A percentile compares a stretch with the other conserved stretches of the same genome.
These are phyloP conservation scores for Synanthedon myopaeformis DNA, from an alignment of 2,888 invertebrate genomes.

Conservation along the genomic window DNA sequence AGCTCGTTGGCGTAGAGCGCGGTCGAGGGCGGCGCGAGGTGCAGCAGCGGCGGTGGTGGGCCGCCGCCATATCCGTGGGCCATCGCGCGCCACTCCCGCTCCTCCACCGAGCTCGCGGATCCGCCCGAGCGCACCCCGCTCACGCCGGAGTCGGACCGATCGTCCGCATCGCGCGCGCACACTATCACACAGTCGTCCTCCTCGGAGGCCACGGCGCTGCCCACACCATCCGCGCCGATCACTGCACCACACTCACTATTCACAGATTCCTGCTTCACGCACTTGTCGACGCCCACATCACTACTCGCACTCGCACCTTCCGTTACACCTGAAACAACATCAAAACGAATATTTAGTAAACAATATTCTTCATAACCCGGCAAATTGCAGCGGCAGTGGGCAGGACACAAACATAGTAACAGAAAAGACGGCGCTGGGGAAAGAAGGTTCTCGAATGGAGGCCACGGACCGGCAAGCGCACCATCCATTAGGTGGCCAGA, in stretches of 20 bases:
- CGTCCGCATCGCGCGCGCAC: conserved; percentile 71
- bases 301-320: conserved; percentile 57
- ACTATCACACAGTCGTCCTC: conserved; percentile 76
- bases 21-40: conserved; percentile 59
- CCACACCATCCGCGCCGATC: conserved; percentile 61
- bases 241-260: conserved; percentile 48
- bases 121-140: conserved; percentile 80
- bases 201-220: conserved; percentile 69
- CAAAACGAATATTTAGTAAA: conserved; percentile 7
- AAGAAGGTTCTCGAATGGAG: no score
- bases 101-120: conserved; percentile 81
- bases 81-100: conserved; percentile 80
- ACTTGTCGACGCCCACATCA: conserved; percentile 58
- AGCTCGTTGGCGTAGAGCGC: conserved; percentile 67
- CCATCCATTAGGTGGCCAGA: no score
- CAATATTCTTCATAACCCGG: not conserved
- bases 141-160: conserved; percentile 77
- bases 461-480: no score
- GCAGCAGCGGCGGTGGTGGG: conserved; percentile 66
- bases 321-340: conserved; percentile 54
- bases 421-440: no score
- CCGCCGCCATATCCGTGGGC: conserved; percentile 79
- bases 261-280: conserved; percentile 54
- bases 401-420: no score
- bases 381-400: not conserved